phyloP scores from a whole-genome alignment of 2,888 invertebrate species.

The Noctua janthe region DNA sequence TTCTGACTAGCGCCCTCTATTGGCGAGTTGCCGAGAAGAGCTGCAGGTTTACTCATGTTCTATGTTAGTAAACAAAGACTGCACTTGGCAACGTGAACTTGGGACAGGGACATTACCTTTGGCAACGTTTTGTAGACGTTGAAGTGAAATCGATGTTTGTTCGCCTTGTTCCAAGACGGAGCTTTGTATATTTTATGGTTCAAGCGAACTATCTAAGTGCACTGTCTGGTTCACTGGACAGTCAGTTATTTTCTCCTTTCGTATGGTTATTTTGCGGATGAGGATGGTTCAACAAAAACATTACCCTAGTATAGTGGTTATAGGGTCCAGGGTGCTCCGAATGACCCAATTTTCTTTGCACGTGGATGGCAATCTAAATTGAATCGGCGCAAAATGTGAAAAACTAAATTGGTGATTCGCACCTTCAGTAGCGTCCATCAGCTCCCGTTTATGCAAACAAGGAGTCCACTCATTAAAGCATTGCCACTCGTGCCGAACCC shows the following conservation, averaged over 20 bases:
- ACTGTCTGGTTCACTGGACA: background rate
- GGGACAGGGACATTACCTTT: slow-evolving; percentile 46
- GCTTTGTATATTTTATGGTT: slow-evolving; percentile 15
- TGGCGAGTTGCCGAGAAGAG: slow-evolving; percentile 87
- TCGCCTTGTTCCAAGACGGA: slow-evolving; percentile 16
- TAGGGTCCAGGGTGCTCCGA: background rate
- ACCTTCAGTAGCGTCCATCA: background rate
- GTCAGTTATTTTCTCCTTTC: background rate
- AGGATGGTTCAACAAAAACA: background rate
- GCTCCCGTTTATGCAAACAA: background rate
- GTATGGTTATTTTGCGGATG: background rate
- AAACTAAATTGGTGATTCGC: background rate
- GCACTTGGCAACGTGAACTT: slow-evolving; percentile 61
- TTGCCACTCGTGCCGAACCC: background rate
- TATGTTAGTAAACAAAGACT: slow-evolving; percentile 88
- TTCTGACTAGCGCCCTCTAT: slow-evolving; percentile 87
- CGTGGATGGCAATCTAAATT: background rate
- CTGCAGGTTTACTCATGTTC: slow-evolving; percentile 84
- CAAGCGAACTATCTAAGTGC: slow-evolving; percentile 19
- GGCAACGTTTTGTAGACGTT: slow-evolving; percentile 35
- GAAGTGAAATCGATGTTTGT: slow-evolving; percentile 37
- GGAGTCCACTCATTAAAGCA: background rate
- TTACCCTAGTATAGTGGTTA: background rate
- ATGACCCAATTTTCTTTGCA: background rate
- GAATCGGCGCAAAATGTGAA: background rate